Evolutionary conservation across 2,113 vertebrate species (phyloP), one percentile per base, ranked within the genome.

Genomic region (Spea bombifrons): DNA sequence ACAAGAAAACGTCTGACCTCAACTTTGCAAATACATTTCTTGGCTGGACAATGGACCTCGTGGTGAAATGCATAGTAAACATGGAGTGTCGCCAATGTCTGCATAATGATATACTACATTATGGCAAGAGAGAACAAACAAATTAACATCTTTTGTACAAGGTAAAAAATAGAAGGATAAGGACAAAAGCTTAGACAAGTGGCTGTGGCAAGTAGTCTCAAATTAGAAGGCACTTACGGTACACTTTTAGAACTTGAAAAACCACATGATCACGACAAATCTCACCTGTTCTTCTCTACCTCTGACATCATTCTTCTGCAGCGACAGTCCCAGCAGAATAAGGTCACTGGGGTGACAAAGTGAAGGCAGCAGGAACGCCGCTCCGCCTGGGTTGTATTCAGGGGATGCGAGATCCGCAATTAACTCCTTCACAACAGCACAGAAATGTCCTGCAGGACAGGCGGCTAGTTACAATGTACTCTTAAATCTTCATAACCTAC

Each of bases 211-310:
- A 30, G 30, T 30, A 30, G 30, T 30, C 30, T 30, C n/a, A n/a
- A n/a, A n/a, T n/a, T n/a, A n/a, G n/a, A n/a, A n/a, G n/a, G n/a
- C n/a, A n/a, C n/a, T n/a, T n/a, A n/a, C n/a, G n/a, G n/a, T n/a
- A n/a, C n/a, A n/a, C 30, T 30, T 30, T 30, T 30, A 30, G 30
- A 30, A 30, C 30, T 30, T 30, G 30, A 30, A 30, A 30, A 30
- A 30, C 30, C 30, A 30, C 30, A 30, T 30, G 30, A 30, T 30
- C 47, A 48, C 1, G 45, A 15, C 10, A 68, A 30, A 57, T 43
- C 43, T 80, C 45, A 97, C 97, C 95, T 98, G 94, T 59, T 97
- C 94, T 85, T 98, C 95, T 0, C 96, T 93, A 89, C 93, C 95
- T 83, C 87, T 84, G 76, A 94, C 94, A 83, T 94, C 92, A 64